phyloP scores from a whole-genome alignment of 2,113 vertebrate genomes.

The Gracilinanus agilis region DNA sequence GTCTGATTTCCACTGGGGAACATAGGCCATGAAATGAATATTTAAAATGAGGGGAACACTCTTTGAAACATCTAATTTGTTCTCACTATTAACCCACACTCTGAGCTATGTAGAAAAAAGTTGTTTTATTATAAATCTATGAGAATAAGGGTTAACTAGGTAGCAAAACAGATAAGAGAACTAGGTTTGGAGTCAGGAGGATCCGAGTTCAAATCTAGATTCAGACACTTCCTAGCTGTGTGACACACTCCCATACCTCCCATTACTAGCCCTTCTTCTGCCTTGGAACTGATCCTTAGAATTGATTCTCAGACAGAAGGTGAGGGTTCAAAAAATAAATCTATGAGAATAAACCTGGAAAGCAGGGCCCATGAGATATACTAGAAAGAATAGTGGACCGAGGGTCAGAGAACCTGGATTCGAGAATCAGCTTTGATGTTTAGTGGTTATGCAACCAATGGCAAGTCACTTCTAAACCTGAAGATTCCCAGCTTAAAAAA shows the following conservation, averaged over 20 bases:
- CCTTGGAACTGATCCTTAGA: too few species aligned
- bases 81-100: conserved; percentile 51
- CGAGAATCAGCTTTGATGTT: too few species aligned
- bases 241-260: too few species aligned
- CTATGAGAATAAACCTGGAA: conserved; percentile 47
- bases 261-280: too few species aligned
- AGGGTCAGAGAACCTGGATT: background rate
- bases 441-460: background rate
- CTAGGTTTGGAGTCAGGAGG: too few species aligned
- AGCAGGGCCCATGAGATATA: background rate
- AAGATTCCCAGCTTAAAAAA: background rate
- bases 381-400: background rate
- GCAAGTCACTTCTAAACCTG: background rate
- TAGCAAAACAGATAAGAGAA: too few species aligned
- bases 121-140: conserved; percentile 60
- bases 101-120: conserved; percentile 51
- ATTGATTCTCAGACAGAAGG: too few species aligned
- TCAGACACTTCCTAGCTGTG: too few species aligned
- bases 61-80: conserved; percentile 64
- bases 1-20: conserved; percentile 46
- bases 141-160: too few species aligned
- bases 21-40: conserved; percentile 62
- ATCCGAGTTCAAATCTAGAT: too few species aligned
- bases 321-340: too few species aligned
- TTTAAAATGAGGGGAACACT: conserved; percentile 34